Conservation (phyloP, 2,888 invertebrate genomes). For the Ypsolopha sequella region DNA sequence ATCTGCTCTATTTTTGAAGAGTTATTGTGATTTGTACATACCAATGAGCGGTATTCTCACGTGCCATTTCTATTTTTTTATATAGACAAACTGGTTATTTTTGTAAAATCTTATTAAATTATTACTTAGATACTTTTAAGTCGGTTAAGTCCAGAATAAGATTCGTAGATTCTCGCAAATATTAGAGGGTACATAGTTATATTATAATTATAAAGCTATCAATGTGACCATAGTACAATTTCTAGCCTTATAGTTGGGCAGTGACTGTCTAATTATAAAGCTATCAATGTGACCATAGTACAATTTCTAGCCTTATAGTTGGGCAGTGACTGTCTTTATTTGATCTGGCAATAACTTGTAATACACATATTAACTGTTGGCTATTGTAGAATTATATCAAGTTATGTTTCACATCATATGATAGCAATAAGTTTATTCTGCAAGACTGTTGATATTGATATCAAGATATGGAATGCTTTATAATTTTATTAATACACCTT, state of each 20-base stretch:
- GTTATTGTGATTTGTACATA: conserved; percentile 12
- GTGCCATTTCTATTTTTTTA: conserved; percentile 45
- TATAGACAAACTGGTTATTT: conserved; percentile 21
- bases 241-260: conserved; percentile 49
- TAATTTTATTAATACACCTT: conserved; percentile 3
- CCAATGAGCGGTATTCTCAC: conserved; percentile 20
- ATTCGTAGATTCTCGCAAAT: neutral
- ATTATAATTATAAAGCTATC: conserved; percentile 4
- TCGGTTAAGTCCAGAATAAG: neutral
- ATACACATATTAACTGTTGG: conserved; percentile 2
- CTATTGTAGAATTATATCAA: neutral
- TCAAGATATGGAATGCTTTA: conserved; percentile 22
- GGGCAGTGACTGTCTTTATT: conserved; percentile 23
- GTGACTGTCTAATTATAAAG: conserved; percentile 21
- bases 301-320: conserved; percentile 56
- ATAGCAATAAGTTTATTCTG: conserved; percentile 30
- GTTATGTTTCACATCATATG: conserved; percentile 19
- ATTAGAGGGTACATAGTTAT: conserved; percentile 14
- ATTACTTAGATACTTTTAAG: conserved; percentile 6
- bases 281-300: conserved; percentile 27
- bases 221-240: conserved; percentile 41
- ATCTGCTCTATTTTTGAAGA: neutral
- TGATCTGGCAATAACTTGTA: neutral
- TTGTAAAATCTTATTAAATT: conserved; percentile 18
- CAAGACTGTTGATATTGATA: conserved; percentile 36